Evolutionary conservation across 2,888 invertebrate genomes (phyloP).

Genomic region (Erebia aethiops): DNA sequence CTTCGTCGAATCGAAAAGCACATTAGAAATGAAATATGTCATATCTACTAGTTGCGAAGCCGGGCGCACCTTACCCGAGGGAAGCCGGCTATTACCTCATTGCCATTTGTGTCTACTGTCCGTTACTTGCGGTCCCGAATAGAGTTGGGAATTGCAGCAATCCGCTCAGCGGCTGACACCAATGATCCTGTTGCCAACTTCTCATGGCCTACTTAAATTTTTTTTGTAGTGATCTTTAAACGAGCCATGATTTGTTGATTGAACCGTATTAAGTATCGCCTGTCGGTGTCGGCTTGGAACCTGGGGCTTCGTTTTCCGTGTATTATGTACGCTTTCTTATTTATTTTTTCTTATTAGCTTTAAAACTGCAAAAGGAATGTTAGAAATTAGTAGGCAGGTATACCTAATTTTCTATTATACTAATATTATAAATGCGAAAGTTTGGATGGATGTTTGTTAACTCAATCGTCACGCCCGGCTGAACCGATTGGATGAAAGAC

Average conservation of each 20-base stretch:
- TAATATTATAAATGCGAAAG: too few species aligned
- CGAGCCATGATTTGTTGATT: background rate
- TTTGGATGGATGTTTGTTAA: too few species aligned
- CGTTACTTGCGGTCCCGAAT: conserved; percentile 51
- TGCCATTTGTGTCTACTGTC: conserved; percentile 55
- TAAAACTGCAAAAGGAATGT: too few species aligned
- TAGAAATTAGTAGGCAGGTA: too few species aligned
- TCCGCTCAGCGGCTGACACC: conserved; percentile 38
- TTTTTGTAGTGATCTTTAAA: background rate
- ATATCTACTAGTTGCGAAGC: conserved; percentile 17
- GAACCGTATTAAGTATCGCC: background rate
- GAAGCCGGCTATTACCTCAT: conserved; percentile 69
- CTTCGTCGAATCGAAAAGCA: conserved; percentile 48
- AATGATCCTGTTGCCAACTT: conserved; percentile 19
- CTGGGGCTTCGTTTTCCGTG: too few species aligned
- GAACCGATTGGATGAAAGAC: too few species aligned
- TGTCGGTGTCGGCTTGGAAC: too few species aligned
- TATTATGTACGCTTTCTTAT: too few species aligned
- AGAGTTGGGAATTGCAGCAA: conserved; percentile 48
- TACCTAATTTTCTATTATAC: too few species aligned
- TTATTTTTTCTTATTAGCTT: too few species aligned
- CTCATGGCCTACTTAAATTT: background rate
- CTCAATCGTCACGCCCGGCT: too few species aligned
- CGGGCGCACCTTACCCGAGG: conserved; percentile 50
- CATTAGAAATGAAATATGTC: conserved; percentile 30